Base-by-base conservation (phyloP, 1,140 invertebrate genomes). In the Cataglyphis hispanica region DNA sequence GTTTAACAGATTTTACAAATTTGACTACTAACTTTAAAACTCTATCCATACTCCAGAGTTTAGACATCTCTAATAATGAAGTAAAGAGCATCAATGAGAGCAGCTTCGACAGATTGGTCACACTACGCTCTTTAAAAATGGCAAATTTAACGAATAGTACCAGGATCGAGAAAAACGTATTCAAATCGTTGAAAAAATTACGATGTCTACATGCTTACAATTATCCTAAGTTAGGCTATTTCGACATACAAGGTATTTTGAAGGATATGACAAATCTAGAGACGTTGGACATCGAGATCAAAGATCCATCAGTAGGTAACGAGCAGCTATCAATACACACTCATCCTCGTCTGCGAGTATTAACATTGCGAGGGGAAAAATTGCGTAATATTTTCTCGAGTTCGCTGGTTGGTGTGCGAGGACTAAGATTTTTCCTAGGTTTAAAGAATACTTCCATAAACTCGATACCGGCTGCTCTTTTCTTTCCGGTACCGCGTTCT, bases 401-500 rank as follows among this genome's bases (percentile, higher is more conserved):
- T 63, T 97, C 98, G 0, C 94, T 99, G 74, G 98, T 97, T 0
- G 98, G 98, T 2, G 95, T 99, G 1, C 97, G 98, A 87, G 96
- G 96, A 40, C 96, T 96, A 19, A 92, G 96, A 11, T 95, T 99
- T n/a, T 95, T 95, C 1, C 96, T 99, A 16, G 96, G 96, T 67
- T 93, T 99, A 13, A 96, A 96, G 19, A 98, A 98, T 91, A 98
- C 98, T 2, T 98, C 97, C 1, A 92, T 99, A 1, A 96, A 96
- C 40, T 95, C 96, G 0, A 95, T 99, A 83, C 98, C 98, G 3
- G 97, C 97, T 6, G 97, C 98, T 1, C 92, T 99, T 27, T 96
- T 99, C 70, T 98, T 98, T 90, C 98, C 98, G 0, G 96, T 99
- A n/a, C 98, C 98, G 1, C 96, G 98, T 90, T 99, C 98, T 4